A percentile compares a stretch with the other conserved stretches of the same genome.
phyloP scores from a whole-genome alignment of 1,140 invertebrate species.

The Pteromalus puparum region DNA sequence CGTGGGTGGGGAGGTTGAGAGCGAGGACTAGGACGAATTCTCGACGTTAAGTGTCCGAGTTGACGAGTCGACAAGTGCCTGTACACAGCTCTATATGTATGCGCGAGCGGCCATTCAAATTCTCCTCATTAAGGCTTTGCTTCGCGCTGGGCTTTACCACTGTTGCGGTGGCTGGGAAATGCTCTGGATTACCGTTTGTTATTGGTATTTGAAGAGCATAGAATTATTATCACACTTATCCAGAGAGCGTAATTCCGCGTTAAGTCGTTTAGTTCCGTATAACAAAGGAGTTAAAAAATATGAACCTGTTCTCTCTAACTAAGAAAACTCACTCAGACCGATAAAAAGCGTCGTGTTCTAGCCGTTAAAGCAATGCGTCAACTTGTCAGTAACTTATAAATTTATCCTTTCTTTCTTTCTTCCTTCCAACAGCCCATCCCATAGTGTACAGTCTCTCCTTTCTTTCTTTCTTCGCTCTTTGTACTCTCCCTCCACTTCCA shows the following conservation, averaged over 20 bases:
- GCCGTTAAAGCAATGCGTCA: neutral
- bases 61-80: neutral
- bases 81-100: neutral
- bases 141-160: no score
- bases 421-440: neutral
- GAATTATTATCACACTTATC: no score
- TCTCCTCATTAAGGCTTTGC: neutral
- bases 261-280: no score
- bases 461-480: neutral
- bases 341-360: neutral
- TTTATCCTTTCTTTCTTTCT: conserved; percentile 8
- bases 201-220: no score
- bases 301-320: no score
- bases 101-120: neutral
- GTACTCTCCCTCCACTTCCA: neutral
- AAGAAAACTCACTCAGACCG: neutral
- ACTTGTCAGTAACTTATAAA: conserved; percentile 24
- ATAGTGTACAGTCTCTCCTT: neutral
- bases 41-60: neutral
- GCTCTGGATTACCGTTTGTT: no score
- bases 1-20: neutral
- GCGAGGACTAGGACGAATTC: neutral
- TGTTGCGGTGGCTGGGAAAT: no score
- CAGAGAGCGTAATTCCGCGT: no score
- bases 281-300: no score